Evolutionary conservation across 2,888 invertebrate genomes (phyloP), one percentile per base, ranked within the genome.

Genomic region (Gnatocerus cornutus): DNA sequence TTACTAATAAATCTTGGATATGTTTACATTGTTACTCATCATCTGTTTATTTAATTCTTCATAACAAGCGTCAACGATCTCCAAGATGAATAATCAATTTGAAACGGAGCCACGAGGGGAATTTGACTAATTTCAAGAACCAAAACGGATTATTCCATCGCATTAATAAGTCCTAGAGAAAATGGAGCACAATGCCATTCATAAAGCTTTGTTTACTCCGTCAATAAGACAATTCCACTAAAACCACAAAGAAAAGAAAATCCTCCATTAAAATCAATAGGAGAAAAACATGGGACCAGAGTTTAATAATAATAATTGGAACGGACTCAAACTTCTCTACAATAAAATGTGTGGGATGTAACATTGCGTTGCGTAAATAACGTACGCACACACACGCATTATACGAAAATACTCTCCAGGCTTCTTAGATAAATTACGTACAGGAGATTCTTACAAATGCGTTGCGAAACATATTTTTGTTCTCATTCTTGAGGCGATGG

Each of bases 391-490:
- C 48, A 56, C 55, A 62, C 62, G 39, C 41, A 67, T 37, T 43
- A 55, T 68, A 68, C 62, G 41, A 68, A 68, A 62, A 68, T 62
- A 55, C 68, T 50, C 68, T 63, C 16, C 68, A 68, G 68, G 43
- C 68, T 63, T 41, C 63, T 63, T 68, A 68, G 58, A 68, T 68
- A 68, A 68, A 68, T 68, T 68, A 50, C 48, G 4, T 16, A 68
- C 62, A 30, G 41, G 43, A n/a, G n/a, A 43, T 55, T 55, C 74
- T 69, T 76, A 73, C 74, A 71, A 67, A 71, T 73, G 74, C 66
- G 71, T 77, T 78, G 76, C 77, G 76, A 78, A 78, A 77, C 74
- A 72, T 73, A 78, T 75, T 78, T 77, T 76, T 64, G 76, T 75
- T 74, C 74, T 71, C 69, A 61, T 75, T 76, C 71, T 72, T 29